Evolutionary conservation across 1,140 invertebrate species (phyloP).

Genomic region (Leptopilina clavipes): DNA sequence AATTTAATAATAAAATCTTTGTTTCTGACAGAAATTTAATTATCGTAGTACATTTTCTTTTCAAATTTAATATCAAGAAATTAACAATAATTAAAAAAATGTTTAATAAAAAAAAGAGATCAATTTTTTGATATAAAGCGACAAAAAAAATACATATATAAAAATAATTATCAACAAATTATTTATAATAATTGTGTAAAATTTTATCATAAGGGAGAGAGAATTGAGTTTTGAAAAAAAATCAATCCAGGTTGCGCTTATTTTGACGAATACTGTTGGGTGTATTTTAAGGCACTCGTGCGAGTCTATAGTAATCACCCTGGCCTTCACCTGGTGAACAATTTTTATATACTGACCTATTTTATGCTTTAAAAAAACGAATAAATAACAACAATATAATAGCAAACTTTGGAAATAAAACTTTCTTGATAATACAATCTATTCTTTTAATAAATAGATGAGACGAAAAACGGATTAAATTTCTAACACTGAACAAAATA

Average conservation of each 20-base stretch:
- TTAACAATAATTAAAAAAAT: too few relatives aligned
- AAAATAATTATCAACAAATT: background rate
- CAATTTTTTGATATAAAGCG: too few relatives aligned
- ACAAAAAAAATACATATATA: too few relatives aligned
- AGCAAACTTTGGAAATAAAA: constrained; percentile 56
- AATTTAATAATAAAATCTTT: too few relatives aligned
- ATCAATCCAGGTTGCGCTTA: constrained; percentile 19
- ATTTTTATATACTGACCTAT: constrained; percentile 39
- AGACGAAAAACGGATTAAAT: background rate
- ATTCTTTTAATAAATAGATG: constrained; percentile 21
- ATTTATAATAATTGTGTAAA: background rate
- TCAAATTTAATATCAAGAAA: too few relatives aligned
- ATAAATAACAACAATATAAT: constrained; percentile 51
- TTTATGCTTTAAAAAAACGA: constrained; percentile 52
- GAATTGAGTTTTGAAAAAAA: background rate
- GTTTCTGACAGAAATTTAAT: too few relatives aligned
- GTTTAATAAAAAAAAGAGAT: too few relatives aligned
- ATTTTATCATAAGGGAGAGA: background rate
- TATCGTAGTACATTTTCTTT: too few relatives aligned
- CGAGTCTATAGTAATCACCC: constrained; percentile 57
- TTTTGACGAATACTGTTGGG: constrained; percentile 63
- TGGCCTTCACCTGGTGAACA: constrained; percentile 30
- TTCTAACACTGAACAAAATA: too few relatives aligned
- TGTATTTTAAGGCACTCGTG: constrained; percentile 68
- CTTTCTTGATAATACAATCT: constrained; percentile 50